Conservation (phyloP, 2,888 invertebrate species). For the Xiphydria camelus region DNA sequence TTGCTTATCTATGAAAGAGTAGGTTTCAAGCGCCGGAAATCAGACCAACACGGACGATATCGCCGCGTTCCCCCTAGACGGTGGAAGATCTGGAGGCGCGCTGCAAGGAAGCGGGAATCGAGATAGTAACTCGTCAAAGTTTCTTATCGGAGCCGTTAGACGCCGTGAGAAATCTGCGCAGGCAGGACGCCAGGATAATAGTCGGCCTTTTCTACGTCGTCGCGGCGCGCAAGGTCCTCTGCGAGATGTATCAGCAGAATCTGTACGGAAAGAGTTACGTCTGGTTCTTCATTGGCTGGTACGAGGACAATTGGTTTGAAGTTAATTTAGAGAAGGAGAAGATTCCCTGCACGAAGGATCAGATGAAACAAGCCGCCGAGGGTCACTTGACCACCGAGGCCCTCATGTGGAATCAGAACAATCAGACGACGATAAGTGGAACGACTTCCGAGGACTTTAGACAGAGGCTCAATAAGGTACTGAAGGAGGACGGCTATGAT, state of each 20-base stretch:
- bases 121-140: constrained; percentile 95
- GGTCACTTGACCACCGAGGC: constrained; percentile 99
- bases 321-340: constrained; percentile 82
- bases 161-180: constrained; percentile 89
- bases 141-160: constrained; percentile 97
- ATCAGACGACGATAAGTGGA: constrained; percentile 90
- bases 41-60: too few species aligned
- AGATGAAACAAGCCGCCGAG: constrained; percentile 94
- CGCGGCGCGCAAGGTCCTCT: constrained; percentile 93
- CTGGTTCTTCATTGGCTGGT: constrained; percentile 99
- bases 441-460: constrained; percentile 95
- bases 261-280: constrained; percentile 95
- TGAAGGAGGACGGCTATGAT: constrained; percentile 81
- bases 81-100: constrained; percentile 95
- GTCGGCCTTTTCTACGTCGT: constrained; percentile 99
- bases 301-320: constrained; percentile 99
- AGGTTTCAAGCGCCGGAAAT: too few species aligned
- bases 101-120: constrained; percentile 89
- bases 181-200: constrained; percentile 97
- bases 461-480: constrained; percentile 77
- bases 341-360: constrained; percentile 88
- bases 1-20: too few species aligned
- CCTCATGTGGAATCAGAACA: constrained; percentile 97
- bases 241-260: constrained; percentile 92
- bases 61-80: too few species aligned